Evolutionary conservation across 2,888 invertebrate species (phyloP).

Genomic region (Eudemis profundana): DNA sequence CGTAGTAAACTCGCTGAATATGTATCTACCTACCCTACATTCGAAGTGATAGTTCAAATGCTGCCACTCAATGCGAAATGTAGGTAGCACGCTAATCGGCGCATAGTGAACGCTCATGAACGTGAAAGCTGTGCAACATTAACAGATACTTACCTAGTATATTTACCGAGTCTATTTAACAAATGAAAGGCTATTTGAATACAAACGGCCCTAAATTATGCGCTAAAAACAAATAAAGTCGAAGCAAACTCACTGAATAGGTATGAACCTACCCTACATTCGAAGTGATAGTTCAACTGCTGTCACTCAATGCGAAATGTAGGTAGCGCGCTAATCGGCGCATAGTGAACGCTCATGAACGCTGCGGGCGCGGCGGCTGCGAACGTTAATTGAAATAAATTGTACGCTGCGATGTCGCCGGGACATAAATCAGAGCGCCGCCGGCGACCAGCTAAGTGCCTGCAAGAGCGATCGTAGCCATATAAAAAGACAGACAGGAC

Average conservation of each 20-base stretch:
- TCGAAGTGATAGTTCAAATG: slow-evolving; percentile 6
- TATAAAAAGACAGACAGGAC: slow-evolving; percentile 46
- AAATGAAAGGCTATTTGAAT: too few relatives aligned
- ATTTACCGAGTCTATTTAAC: too few relatives aligned
- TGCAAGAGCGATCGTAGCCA: slow-evolving; percentile 61
- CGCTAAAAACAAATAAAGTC: too few relatives aligned
- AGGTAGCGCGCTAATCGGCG: slow-evolving; percentile 33
- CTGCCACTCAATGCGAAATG: slow-evolving; percentile 1
- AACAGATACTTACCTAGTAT: too few relatives aligned
- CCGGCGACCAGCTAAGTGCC: slow-evolving; percentile 83
- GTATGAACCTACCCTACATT: not conserved
- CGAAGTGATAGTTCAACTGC: slow-evolving; percentile 7
- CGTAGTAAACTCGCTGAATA: too few relatives aligned
- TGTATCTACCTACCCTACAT: not conserved
- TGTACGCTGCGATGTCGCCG: slow-evolving; percentile 77
- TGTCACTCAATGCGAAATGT: slow-evolving; percentile 8
- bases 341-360: slow-evolving; percentile 28
- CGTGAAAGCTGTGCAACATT: too few relatives aligned
- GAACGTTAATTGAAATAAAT: slow-evolving; percentile 84
- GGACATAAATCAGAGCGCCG: slow-evolving; percentile 82
- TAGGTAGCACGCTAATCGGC: slow-evolving; percentile 33
- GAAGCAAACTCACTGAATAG: too few relatives aligned
- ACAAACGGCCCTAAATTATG: too few relatives aligned
- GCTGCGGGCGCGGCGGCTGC: slow-evolving; percentile 41
- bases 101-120: slow-evolving; percentile 27